Base-by-base conservation (phyloP, 2,888 invertebrate genomes). In the Seladonia tumulorum region DNA sequence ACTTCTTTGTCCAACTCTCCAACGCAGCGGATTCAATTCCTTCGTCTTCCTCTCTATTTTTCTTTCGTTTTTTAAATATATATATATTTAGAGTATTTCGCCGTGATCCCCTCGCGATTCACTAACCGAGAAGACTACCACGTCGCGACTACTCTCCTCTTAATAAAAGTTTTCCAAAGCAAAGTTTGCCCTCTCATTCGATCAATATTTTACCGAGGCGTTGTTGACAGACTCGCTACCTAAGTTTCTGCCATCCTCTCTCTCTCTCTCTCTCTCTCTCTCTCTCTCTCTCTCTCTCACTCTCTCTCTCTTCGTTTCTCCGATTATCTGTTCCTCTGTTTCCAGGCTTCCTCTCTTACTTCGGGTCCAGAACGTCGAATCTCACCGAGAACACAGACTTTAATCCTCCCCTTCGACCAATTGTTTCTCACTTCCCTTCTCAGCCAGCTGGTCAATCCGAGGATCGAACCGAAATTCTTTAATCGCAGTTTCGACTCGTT, bases 141-240 rank as follows among this genome's bases (percentile, higher is more conserved):
- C 70, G 78, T 57, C 78, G 53, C 29, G 71, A 71, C 70, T 70
- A 39, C 71, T 78, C 78, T 57, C 78, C 47, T 78, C 71, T 42
- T 70, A 42, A 49, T 70, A 71, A 78, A 71, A 78, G 71, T 78
- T 78, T 78, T 78, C 45, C 78, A 29, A 71, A 42, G 71, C 71
- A 78, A 78, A 78, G 49, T 78, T 71, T 53, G 16, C 57, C 25
- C 53, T 57, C 70, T 78, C 57, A 57, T 78, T 71, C 78, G 77
- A 77, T 77, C 77, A 77, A 78, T 78, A 71, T 78, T 78, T 78
- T 78, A 45, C 71, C 70, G 57, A 45, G 42, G 53, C 78, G 57
- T 57, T 78, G 78, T 78, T 78, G 78, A 78, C 78, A 57, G 57
- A 71, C 78, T 45, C n/a, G 25, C 70, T 78, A 25, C 14, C 42